phyloP scores from a whole-genome alignment of 2,797 vertebrate species.

The Pseudocheirus occidentalis region DNA sequence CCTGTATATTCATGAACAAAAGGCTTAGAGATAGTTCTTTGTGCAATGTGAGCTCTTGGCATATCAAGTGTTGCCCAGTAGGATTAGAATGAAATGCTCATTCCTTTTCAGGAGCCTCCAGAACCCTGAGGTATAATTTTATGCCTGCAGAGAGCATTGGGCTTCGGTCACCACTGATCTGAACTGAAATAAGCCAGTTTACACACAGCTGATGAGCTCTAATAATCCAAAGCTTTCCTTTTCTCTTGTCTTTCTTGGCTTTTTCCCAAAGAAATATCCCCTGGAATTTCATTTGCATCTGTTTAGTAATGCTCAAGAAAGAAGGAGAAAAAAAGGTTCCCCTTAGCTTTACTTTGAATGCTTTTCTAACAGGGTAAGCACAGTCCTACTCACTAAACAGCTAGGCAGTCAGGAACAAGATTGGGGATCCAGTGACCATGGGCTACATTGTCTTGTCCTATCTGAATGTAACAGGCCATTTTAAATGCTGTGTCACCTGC shows the following conservation, averaged over 20 bases:
- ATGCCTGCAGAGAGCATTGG: neutral
- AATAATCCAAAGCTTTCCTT: neutral
- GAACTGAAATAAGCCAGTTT: neutral
- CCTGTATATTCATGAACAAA: neutral
- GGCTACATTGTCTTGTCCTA: constrained; percentile 7
- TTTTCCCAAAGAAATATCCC: neutral
- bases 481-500: neutral
- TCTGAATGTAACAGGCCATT: constrained; percentile 2
- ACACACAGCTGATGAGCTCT: neutral
- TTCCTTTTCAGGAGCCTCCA: neutral
- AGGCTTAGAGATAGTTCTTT: neutral
- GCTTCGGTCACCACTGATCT: neutral
- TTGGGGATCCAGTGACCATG: neutral
- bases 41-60: neutral
- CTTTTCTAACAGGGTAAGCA: neutral
- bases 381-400: neutral
- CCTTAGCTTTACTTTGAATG: neutral
- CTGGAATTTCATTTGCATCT: neutral
- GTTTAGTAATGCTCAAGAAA: neutral
- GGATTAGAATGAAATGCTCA: neutral
- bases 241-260: neutral
- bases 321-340: neutral
- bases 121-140: neutral
- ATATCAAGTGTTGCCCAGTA: neutral
- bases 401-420: neutral